These are phyloP conservation scores for Agrilus mali DNA, from an alignment of 2,888 invertebrate genomes.

Conservation along the genomic window DNA sequence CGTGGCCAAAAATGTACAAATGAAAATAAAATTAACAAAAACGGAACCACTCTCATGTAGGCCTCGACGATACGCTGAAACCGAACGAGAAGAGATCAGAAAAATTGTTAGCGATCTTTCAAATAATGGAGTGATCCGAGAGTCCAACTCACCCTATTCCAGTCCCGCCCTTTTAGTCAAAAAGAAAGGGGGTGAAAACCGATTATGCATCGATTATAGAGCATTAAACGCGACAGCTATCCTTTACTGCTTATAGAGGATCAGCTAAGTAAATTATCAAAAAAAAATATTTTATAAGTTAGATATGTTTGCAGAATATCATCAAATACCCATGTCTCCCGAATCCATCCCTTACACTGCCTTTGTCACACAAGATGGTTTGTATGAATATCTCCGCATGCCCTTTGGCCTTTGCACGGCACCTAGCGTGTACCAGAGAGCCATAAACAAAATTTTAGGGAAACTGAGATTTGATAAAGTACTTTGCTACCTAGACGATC, in stretches of 20 bases:
- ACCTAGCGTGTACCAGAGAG: conserved; percentile 5
- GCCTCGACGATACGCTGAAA: conserved; percentile 7
- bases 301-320: not conserved
- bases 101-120: conserved; percentile 11
- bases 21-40: not conserved
- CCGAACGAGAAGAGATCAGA: conserved; percentile 8
- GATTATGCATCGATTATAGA: conserved; percentile 13
- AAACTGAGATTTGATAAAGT: too few species aligned
- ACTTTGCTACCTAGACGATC: too few species aligned
- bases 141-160: conserved; percentile 10
- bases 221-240: not conserved
- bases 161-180: conserved; percentile 12
- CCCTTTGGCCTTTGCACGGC: conserved; percentile 21
- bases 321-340: conserved; percentile 2
- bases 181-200: conserved; percentile 12
- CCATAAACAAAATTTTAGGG: too few species aligned
- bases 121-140: conserved; percentile 8
- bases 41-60: not conserved
- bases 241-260: not conserved
- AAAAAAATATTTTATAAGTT: not conserved
- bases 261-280: not conserved
- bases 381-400: conserved; percentile 17
- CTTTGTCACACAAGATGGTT: conserved; percentile 16
- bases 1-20: not conserved
- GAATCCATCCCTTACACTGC: conserved; percentile 19